phyloP scores from a whole-genome alignment of 2,888 invertebrate species.

The Galerucella calmariensis region DNA sequence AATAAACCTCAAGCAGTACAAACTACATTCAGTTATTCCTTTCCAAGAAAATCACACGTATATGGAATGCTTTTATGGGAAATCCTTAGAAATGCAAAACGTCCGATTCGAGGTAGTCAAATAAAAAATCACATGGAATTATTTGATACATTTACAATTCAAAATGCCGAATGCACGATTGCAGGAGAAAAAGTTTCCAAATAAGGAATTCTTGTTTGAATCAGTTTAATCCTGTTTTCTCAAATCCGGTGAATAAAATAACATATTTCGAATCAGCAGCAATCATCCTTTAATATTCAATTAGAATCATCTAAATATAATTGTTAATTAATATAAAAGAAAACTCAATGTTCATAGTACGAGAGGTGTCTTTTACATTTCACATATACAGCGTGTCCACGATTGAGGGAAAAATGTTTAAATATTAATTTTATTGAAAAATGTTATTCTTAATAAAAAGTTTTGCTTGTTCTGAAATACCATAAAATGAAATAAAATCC shows the following conservation, averaged over 20 bases:
- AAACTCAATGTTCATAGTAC: too few relatives aligned
- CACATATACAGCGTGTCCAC: too few relatives aligned
- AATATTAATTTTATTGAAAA: too few relatives aligned
- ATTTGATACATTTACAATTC: not conserved
- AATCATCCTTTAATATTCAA: too few relatives aligned
- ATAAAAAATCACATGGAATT: not conserved
- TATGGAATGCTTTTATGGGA: slow-evolving; percentile 8
- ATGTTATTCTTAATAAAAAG: too few relatives aligned
- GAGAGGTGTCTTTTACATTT: too few relatives aligned
- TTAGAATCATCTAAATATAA: too few relatives aligned
- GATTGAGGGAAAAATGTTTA: too few relatives aligned
- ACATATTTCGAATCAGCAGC: too few relatives aligned
- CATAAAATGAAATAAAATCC: too few relatives aligned
- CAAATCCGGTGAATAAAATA: not conserved
- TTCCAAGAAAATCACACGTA: not conserved
- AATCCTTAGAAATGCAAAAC: slow-evolving; percentile 1
- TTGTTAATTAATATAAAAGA: too few relatives aligned
- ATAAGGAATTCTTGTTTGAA: slow-evolving; percentile 1
- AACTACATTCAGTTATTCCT: slow-evolving; percentile 2
- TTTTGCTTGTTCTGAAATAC: too few relatives aligned
- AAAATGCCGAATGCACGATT: not conserved
- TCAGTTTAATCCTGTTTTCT: not conserved
- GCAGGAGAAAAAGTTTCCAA: not conserved
- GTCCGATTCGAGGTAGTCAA: not conserved
- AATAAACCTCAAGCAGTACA: not conserved